phyloP scores from a whole-genome alignment of 1,140 invertebrate species.

The Trypoxylus dichotomus region DNA sequence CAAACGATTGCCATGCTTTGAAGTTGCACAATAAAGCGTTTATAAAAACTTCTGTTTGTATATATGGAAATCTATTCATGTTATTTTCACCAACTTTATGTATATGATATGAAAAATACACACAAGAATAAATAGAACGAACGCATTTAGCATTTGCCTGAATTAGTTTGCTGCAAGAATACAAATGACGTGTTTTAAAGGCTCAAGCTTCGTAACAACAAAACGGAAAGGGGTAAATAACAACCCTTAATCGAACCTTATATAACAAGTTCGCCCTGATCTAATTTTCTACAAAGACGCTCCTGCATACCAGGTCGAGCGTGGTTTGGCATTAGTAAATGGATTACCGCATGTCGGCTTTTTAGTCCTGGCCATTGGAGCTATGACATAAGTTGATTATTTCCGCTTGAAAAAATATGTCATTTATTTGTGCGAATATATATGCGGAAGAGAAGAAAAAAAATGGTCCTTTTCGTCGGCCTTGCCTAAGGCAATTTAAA shows the following conservation, averaged over 20 bases:
- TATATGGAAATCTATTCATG: too few relatives aligned
- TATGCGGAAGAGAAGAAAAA: constrained; percentile 4
- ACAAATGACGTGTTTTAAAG: too few relatives aligned
- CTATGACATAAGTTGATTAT: constrained; percentile 30
- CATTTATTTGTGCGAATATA: constrained; percentile 10
- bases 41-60: too few relatives aligned
- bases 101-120: neutral
- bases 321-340: constrained; percentile 30
- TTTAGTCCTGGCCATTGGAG: constrained; percentile 22
- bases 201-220: neutral
- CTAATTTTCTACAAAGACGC: constrained; percentile 31
- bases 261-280: constrained; percentile 29
- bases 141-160: neutral
- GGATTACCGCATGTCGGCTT: constrained; percentile 33
- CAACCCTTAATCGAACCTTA: constrained; percentile 30
- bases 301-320: constrained; percentile 32
- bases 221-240: constrained; percentile 26
- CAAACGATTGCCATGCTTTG: too few relatives aligned
- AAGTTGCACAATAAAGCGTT: too few relatives aligned
- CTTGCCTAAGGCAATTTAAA: constrained; percentile 16
- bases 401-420: constrained; percentile 23
- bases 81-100: too few relatives aligned
- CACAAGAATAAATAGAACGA: neutral
- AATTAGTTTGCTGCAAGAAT: neutral
- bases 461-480: constrained; percentile 1